Conservation (phyloP, 2,113 vertebrate species). For the Rhea americana region DNA sequence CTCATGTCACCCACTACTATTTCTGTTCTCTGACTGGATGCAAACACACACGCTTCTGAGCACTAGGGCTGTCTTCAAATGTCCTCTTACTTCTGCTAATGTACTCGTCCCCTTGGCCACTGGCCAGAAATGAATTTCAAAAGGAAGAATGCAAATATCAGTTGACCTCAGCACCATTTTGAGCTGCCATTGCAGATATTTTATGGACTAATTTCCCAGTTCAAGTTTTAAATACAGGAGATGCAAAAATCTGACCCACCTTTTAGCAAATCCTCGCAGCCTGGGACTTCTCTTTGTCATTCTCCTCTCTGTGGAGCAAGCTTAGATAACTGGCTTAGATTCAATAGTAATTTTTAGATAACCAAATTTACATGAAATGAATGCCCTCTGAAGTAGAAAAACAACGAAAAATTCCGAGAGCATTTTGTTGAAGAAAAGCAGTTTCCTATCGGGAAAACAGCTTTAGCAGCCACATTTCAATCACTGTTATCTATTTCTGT, state of each 20-base stretch:
- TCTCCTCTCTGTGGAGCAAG: not conserved
- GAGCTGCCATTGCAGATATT: not conserved
- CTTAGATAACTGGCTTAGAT: not conserved
- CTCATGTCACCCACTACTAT: constrained; percentile 30
- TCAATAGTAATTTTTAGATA: not conserved
- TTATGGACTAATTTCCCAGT: not conserved
- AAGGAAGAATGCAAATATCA: not conserved
- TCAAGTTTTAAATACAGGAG: not conserved
- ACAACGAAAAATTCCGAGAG: not conserved
- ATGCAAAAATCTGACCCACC: not conserved
- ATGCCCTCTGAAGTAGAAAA: not conserved
- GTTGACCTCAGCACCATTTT: not conserved
- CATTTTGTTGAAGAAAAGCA: not conserved
- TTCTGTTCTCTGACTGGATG: not conserved
- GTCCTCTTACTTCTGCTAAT: constrained; percentile 22
- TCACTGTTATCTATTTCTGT: not conserved
- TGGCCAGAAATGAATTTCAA: not conserved
- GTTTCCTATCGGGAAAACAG: not conserved
- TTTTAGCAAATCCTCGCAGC: not conserved
- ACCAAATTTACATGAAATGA: not conserved
- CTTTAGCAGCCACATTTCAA: not conserved
- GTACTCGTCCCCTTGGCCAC: not conserved
- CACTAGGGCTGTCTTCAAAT: not conserved
- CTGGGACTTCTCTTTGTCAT: not conserved
- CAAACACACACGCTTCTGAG: not conserved